Evolutionary conservation across 2,888 invertebrate species (phyloP).

Genomic region (Drosophila sordidapex): DNA sequence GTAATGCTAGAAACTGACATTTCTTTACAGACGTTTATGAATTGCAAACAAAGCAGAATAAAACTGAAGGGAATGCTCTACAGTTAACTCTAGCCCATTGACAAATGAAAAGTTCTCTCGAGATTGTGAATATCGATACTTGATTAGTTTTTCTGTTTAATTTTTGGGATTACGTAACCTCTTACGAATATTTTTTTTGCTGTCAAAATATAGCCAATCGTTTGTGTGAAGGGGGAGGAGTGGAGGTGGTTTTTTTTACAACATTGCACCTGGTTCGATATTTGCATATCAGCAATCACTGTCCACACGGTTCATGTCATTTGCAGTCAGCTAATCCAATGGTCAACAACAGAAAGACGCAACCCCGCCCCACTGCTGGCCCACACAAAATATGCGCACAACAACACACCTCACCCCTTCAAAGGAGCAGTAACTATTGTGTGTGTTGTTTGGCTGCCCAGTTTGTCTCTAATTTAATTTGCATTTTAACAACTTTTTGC

Average conservation of each 20-base stretch:
- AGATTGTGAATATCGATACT: not conserved
- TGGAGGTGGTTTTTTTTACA: not conserved
- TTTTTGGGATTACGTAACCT: constrained; percentile 29
- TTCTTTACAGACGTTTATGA: not conserved
- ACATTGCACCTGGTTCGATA: constrained; percentile 52
- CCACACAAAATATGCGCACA: constrained; percentile 22
- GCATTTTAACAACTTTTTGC: constrained; percentile 83
- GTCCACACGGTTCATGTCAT: constrained; percentile 62
- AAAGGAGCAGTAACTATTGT: constrained; percentile 21
- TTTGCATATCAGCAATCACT: constrained; percentile 66
- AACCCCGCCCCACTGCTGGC: constrained; percentile 48
- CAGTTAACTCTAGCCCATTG: not conserved
- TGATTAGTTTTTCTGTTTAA: not conserved
- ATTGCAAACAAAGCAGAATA: too few species aligned
- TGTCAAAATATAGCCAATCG: constrained; percentile 31
- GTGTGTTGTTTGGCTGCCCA: constrained; percentile 55
- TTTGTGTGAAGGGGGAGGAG: not conserved
- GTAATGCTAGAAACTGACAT: not conserved
- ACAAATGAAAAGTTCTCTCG: not conserved
- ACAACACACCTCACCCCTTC: constrained; percentile 40
- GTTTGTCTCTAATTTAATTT: constrained; percentile 82
- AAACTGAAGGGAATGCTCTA: not conserved
- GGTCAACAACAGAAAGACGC: constrained; percentile 45
- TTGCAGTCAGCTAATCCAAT: constrained; percentile 57
- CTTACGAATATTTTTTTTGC: constrained; percentile 35